These are phyloP conservation scores for Cotesia chilonis DNA, from an alignment of 1,140 invertebrate species.

Conservation along the genomic window DNA sequence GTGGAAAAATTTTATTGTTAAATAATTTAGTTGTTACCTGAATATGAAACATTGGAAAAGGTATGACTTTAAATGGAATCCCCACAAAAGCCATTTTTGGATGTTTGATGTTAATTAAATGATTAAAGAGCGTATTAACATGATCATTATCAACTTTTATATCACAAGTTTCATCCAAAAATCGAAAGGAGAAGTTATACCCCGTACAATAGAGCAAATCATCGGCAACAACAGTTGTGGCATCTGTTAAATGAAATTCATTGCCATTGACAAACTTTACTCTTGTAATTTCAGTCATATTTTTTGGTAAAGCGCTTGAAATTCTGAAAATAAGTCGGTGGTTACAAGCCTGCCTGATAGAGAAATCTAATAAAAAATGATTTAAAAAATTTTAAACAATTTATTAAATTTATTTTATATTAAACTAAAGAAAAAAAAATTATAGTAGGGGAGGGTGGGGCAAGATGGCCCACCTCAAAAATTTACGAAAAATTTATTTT, in stretches of 20 bases:
- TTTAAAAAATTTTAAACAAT: too few relatives aligned
- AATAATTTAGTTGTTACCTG: slow-evolving; percentile 65
- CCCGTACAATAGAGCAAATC: slow-evolving; percentile 64
- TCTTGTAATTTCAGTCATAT: slow-evolving; percentile 48
- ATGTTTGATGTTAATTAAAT: slow-evolving; percentile 76
- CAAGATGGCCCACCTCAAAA: too few relatives aligned
- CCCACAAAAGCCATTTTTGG: slow-evolving; percentile 80
- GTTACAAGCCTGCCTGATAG: not conserved
- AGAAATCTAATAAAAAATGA: too few relatives aligned
- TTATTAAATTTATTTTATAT: too few relatives aligned
- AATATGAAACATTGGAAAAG: slow-evolving; percentile 76
- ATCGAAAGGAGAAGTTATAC: slow-evolving; percentile 74
- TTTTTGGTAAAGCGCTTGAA: slow-evolving; percentile 40
- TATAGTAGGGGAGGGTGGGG: too few relatives aligned
- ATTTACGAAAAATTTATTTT: too few relatives aligned
- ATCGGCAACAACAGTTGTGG: slow-evolving; percentile 38
- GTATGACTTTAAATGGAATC: slow-evolving; percentile 70
- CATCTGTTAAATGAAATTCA: slow-evolving; percentile 46
- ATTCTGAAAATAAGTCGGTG: slow-evolving; percentile 39
- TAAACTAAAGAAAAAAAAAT: too few relatives aligned
- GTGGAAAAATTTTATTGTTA: too few relatives aligned
- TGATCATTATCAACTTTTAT: slow-evolving; percentile 68
- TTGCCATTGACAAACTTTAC: slow-evolving; percentile 47
- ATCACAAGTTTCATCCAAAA: slow-evolving; percentile 70
- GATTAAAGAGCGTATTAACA: slow-evolving; percentile 77